Conservation (phyloP, 1,140 invertebrate species). For the Hermatobates lingyangjiaoensis region DNA sequence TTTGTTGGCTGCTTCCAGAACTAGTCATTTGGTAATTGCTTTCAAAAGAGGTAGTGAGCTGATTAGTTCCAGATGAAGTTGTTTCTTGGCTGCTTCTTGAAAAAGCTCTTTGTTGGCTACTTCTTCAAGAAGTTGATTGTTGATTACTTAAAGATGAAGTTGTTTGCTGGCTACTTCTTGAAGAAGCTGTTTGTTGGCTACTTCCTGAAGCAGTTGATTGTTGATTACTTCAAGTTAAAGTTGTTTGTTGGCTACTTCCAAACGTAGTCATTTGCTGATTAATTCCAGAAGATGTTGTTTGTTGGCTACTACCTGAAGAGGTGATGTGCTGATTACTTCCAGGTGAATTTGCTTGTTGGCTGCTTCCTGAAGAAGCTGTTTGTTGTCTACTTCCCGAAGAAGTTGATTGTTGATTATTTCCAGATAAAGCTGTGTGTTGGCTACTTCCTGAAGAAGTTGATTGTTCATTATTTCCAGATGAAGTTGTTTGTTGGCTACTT, state of each 20-base stretch:
- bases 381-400: slow-evolving; percentile 10
- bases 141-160: slow-evolving; percentile 10
- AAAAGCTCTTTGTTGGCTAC: slow-evolving; percentile 9
- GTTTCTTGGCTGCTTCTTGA: slow-evolving; percentile 4
- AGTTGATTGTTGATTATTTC: slow-evolving; percentile 11
- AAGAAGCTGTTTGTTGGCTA: slow-evolving; percentile 10
- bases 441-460: slow-evolving; percentile 5
- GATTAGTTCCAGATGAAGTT: slow-evolving; percentile 3
- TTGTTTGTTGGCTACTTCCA: slow-evolving; percentile 5
- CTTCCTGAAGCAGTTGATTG: slow-evolving; percentile 10
- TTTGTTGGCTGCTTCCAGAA: slow-evolving; percentile 7
- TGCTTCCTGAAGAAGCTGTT: slow-evolving; percentile 4
- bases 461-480: slow-evolving; percentile 12
- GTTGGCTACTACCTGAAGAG: slow-evolving; percentile 8
- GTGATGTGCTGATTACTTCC: slow-evolving; percentile 9
- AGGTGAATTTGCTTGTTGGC: slow-evolving; percentile 8
- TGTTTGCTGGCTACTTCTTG: slow-evolving; percentile 12
- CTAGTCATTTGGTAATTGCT: slow-evolving; percentile 7
- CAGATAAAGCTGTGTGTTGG: slow-evolving; percentile 8
- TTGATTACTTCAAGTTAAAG: background rate
- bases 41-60: slow-evolving; percentile 3
- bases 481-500: slow-evolving; percentile 10
- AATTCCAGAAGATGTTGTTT: slow-evolving; percentile 10
- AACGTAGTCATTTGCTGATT: slow-evolving; percentile 11
- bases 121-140: slow-evolving; percentile 6